Evolutionary conservation across 2,888 invertebrate genomes (phyloP), one percentile per base, ranked within the genome.

Genomic region (Tachystola acroxantha): DNA sequence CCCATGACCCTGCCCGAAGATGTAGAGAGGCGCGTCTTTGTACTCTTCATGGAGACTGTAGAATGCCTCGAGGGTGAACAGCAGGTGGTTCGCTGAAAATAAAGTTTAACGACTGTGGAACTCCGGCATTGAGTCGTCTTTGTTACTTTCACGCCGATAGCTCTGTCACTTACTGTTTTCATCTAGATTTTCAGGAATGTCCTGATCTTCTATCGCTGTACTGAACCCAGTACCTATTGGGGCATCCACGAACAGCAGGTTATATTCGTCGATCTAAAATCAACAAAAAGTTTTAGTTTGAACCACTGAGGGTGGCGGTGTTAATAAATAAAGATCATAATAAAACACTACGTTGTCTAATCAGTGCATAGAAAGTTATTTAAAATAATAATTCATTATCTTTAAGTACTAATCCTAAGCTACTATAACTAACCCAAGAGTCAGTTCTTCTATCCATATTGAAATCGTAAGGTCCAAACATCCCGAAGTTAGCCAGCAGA

Each of bases 181-280:
- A n/a, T 73, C 57, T 0, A 93, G 91, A 36, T 39, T 56, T 3
- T 38, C 49, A 0, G 73, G 61, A 25, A 61, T 57, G 12, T 32
- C n/a, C n/a, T n/a, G n/a, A n/a, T 51, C 42, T 4, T 70, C 64
- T 9, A 90, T 88, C 0, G 90, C 91, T 60, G 92, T 93, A 66
- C 96, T 96, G 72, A 90, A 96, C 0, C 97, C 97, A 25, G 92
- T 89, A 13, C 97, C 97, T 4, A 96, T 92, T 1, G 97, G 96
- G 60, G 95, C 95, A 68, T 97, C 97, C 39, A 97, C 91, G 64
- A 96, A 96, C 10, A 97, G 76, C 5, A 97, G 87, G 70, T 95
- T 96, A 57, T 92, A 94, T 36, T 91, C 84, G 33, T 91, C 88
- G 0, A 93, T 78, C 93, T 93, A 62, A 22, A 76, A 16, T 3